Base-by-base conservation (phyloP, 2,888 invertebrate genomes). In the Acronicta alni region DNA sequence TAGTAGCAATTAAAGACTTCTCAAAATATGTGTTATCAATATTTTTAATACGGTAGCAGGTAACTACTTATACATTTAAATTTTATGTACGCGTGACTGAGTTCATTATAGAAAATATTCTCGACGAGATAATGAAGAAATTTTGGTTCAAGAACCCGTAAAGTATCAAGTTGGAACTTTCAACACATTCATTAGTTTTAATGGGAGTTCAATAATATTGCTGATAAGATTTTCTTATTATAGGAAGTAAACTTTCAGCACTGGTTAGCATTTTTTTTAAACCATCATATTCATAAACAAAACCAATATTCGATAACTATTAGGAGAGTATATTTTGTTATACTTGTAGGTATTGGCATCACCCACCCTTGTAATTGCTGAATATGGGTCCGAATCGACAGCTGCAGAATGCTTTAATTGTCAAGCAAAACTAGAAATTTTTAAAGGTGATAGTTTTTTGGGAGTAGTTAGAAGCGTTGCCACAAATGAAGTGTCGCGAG, bases 11-110 rank as follows among this genome's bases (percentile, higher is more conserved):
- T 91, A 92, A 88, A 87, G 81, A 89, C 86, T 82, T 87, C 87
- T 84, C 88, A 88, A 89, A 91, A 90, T 90, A 89, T 86, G 82
- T 83, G 85, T 91, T 92, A 93, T 93, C 93, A 91, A 92, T 92
- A 90, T 91, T 91, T 87, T 91, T 90, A 92, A 92, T 90, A 92
- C 93, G 87, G 93, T 92, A 94, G 93, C 93, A 88, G 88, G 93
- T 90, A 93, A 92, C 93, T 79, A 83, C 86, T 91, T 87, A 89
- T 85, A 77, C 84, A 91, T 92, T 92, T 83, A 91, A 92, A 93
- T 93, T 91, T 89, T 86, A 89, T 90, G 86, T 86, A 88, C 89
- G 91, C 93, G 87, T 92, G 90, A 89, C 90, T 92, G 88, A 83
- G 88, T 87, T 90, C 88, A 86, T 91, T 91, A 92, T 82, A 87